Percentiles rank a stretch among this genome's conserved stretches.
These are phyloP conservation scores for Zapus hudsonius DNA, from an alignment of 2,113 vertebrate species.

Conservation along the genomic window DNA sequence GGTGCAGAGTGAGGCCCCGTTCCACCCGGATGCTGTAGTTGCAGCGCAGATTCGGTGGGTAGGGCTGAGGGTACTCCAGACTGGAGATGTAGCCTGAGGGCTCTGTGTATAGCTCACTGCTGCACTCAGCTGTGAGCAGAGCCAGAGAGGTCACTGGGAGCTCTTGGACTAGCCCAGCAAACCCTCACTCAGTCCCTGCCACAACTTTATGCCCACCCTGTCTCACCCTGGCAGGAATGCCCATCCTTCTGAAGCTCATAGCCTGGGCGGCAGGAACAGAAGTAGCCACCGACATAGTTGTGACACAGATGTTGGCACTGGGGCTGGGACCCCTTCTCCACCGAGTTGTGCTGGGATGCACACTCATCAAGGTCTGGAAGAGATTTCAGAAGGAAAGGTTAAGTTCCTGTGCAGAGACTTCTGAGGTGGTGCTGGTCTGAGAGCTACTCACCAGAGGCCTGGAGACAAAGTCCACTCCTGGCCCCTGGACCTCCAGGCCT, in stretches of 20 bases:
- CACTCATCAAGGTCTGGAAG: conserved; percentile 87
- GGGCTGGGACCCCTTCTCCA: conserved; percentile 42
- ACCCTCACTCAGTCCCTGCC: background rate
- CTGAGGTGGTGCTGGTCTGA: background rate
- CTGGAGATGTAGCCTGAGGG: conserved; percentile 83
- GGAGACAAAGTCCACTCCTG: background rate
- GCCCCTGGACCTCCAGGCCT: background rate
- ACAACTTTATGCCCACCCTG: background rate
- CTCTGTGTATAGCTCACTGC: conserved; percentile 84
- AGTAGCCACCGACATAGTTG: conserved; percentile 93
- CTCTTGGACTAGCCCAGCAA: background rate
- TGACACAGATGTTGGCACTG: conserved; percentile 93
- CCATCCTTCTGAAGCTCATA: conserved; percentile 90
- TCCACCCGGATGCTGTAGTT: conserved; percentile 88
- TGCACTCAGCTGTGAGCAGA: conserved; percentile 83
- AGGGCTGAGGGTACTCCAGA: conserved; percentile 86
- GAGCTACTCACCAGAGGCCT: background rate
- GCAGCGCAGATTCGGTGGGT: conserved; percentile 84
- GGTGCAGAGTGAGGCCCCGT: conserved; percentile 81
- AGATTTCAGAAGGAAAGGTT: conserved; percentile 24
- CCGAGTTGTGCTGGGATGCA: conserved; percentile 30
- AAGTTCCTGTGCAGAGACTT: background rate
- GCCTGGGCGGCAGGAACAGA: conserved; percentile 92
- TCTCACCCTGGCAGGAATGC: conserved; percentile 89
- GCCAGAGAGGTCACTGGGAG: rapidly evolving